Base-by-base conservation (phyloP, 2,797 vertebrate genomes). In the Poeciliopsis presidionis region DNA sequence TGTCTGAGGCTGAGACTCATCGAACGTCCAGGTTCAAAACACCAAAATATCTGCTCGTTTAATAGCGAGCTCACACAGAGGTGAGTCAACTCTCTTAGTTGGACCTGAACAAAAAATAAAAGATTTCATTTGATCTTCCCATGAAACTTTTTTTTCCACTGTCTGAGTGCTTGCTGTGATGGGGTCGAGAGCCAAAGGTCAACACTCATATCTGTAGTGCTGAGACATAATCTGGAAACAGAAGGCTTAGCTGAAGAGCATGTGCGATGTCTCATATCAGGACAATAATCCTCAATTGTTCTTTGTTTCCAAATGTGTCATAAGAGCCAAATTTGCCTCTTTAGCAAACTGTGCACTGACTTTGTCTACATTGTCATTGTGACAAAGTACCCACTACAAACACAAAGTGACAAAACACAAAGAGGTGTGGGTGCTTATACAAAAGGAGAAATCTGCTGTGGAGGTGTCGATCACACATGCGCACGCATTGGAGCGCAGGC, bases 1-100 rank as follows among this genome's bases (percentile, higher is more conserved):
- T 55, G 59, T 79, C 73, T 80, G 82, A 86, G 77, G 82, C 82
- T 89, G 91, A 84, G 92, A 88, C 80, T 80, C 79, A 92, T 87
- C 84, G 82, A 92, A 80, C 49, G 16, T 36, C 39, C 8, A 0
- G 18, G 73, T 81, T 87, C 80, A 85, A 90, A 91, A 90, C 14
- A 77, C 79, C 87, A 86, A 91, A 89, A 89, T 79, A 77, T 74
- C 82, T 41, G 75, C 74, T 61, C 55, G 82, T 87, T 87, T 88
- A 84, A 90, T 87, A 82, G 73, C 18, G 1, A 36, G 67, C 28
- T 20, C 78, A 57, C 76, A 74, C 81, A 77, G 75, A 88, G 88
- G 84, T 85, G 77, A 89, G 81, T 73, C 78, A 77, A 72, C 82
- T 84, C 75, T 81, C 65, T 78, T 45, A 6, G 77, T 61, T 49